These are phyloP conservation scores for Coptodon bakossiorum DNA, from an alignment of 2,113 vertebrate species.

Conservation along the genomic window DNA sequence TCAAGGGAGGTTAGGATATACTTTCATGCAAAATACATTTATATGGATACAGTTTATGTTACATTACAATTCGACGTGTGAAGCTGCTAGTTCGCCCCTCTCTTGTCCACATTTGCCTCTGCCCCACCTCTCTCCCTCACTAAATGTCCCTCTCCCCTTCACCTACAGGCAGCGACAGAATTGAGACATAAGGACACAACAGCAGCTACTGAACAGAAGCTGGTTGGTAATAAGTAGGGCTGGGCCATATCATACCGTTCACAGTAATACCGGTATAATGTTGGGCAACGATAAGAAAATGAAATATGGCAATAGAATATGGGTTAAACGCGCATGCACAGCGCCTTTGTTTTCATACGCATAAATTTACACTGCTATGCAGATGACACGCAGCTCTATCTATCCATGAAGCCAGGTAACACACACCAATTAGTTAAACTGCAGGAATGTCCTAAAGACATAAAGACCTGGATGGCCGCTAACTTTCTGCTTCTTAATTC, in stretches of 20 bases:
- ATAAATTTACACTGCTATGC: too few species aligned
- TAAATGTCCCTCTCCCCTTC: not conserved
- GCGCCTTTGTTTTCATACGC: too few species aligned
- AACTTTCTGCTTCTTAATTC: too few species aligned
- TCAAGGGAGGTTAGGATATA: not conserved
- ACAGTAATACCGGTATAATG: rapidly evolving
- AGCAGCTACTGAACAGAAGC: not conserved
- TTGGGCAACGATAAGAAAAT: not conserved
- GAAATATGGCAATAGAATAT: rapidly evolving
- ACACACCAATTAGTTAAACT: too few species aligned
- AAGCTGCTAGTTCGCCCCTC: not conserved
- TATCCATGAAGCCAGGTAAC: too few species aligned
- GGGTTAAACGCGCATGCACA: rapidly evolving
- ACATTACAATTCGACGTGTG: not conserved
- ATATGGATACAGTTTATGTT: not conserved
- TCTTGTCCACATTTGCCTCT: not conserved
- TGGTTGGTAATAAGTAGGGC: not conserved
- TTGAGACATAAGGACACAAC: not conserved
- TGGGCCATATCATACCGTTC: not conserved
- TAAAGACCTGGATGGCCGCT: too few species aligned
- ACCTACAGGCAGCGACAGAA: not conserved
- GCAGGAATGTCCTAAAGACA: too few species aligned
- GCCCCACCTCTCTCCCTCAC: not conserved
- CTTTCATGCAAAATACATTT: not conserved
- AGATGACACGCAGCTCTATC: too few species aligned